Evolutionary conservation across 2,797 vertebrate species (phyloP).

Genomic region (Huso huso): DNA sequence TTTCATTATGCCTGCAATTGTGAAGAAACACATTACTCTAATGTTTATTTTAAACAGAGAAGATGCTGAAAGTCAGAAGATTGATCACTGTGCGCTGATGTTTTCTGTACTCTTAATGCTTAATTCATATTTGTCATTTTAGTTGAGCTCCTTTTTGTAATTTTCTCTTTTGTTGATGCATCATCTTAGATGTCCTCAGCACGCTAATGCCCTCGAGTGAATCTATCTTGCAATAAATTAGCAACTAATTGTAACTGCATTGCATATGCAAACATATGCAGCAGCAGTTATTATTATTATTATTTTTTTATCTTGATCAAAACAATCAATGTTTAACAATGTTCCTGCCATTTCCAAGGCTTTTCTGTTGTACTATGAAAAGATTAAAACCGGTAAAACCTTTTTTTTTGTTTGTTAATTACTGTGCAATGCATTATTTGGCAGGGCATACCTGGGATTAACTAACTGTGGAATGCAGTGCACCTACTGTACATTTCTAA

Average conservation of each 20-base stretch:
- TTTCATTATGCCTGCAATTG: slow-evolving; percentile 58
- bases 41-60: not conserved
- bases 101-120: not conserved
- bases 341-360: too few relatives aligned
- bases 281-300: too few relatives aligned
- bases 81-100: not conserved
- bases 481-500: too few relatives aligned
- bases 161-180: not conserved
- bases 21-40: slow-evolving; percentile 5
- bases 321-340: too few relatives aligned
- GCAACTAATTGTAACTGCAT: not conserved
- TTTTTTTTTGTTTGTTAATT: not conserved
- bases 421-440: not conserved
- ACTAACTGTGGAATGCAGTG: too few relatives aligned
- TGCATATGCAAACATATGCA: too few relatives aligned
- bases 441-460: too few relatives aligned
- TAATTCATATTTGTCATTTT: not conserved
- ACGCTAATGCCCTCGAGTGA: not conserved
- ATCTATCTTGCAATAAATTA: not conserved
- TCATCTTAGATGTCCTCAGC: not conserved
- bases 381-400: too few relatives aligned
- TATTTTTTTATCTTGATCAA: too few relatives aligned
- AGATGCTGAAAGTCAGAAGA: not conserved
- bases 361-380: too few relatives aligned
- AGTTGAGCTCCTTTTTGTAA: not conserved